Evolutionary conservation across 1,140 invertebrate genomes (phyloP).

Genomic region (Luehdorfia chinensis): DNA sequence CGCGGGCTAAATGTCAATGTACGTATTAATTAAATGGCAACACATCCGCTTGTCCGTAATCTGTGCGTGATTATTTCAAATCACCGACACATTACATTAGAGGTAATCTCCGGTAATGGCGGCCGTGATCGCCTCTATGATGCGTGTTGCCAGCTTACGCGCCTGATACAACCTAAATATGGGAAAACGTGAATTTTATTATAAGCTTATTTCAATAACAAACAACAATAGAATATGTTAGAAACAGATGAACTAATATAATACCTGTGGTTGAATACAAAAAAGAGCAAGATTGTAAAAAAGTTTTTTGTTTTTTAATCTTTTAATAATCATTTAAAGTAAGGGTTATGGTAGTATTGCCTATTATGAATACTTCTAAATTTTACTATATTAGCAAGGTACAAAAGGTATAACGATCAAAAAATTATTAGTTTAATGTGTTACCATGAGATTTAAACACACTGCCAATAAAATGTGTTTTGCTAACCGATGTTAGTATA

Average conservation of each 20-base stretch:
- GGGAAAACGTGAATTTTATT: slow-evolving; percentile 28
- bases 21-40: slow-evolving; percentile 59
- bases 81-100: slow-evolving; percentile 71
- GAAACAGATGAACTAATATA: slow-evolving; percentile 1
- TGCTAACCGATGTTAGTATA: too few species aligned
- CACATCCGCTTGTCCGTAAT: slow-evolving; percentile 50
- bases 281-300: too few species aligned
- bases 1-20: slow-evolving; percentile 18
- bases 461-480: too few species aligned
- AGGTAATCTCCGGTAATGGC: slow-evolving; percentile 68
- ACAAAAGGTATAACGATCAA: too few species aligned
- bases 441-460: too few species aligned
- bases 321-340: too few species aligned
- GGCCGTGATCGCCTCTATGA: slow-evolving; percentile 44
- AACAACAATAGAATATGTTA: slow-evolving; percentile 19
- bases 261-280: too few species aligned
- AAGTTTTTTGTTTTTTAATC: too few species aligned
- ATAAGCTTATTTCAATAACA: background rate
- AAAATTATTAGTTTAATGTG: too few species aligned
- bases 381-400: too few species aligned
- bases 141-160: slow-evolving; percentile 52
- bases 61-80: slow-evolving; percentile 71
- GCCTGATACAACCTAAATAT: slow-evolving; percentile 38
- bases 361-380: too few species aligned
- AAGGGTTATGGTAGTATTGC: too few species aligned